Conservation (phyloP, 2,888 invertebrate species). For the Petrophora chlorosata region DNA sequence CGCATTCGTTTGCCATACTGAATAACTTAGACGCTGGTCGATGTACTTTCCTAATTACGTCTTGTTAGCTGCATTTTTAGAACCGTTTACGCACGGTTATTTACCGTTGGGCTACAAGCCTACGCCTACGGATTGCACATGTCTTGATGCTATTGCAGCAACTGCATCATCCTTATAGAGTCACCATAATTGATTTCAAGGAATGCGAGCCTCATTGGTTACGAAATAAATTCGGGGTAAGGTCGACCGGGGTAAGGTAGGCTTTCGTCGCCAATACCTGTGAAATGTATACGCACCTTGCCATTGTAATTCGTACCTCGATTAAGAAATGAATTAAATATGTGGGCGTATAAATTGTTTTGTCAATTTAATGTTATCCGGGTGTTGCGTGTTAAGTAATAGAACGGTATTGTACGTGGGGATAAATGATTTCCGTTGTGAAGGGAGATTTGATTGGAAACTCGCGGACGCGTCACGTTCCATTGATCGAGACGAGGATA, state of each 20-base stretch:
- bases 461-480: slow-evolving; percentile 69
- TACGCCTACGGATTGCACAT: slow-evolving; percentile 15
- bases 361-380: slow-evolving; percentile 26
- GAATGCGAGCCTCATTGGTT: slow-evolving; percentile 36
- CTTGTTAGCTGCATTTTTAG: slow-evolving; percentile 40
- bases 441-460: slow-evolving; percentile 59
- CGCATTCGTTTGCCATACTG: slow-evolving; percentile 57
- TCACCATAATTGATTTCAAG: slow-evolving; percentile 36
- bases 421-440: slow-evolving; percentile 56
- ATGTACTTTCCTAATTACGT: slow-evolving; percentile 42
- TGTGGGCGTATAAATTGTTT: slow-evolving; percentile 16
- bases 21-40: slow-evolving; percentile 51
- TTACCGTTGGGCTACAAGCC: slow-evolving; percentile 28
- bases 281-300: slow-evolving; percentile 2
- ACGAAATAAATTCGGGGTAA: slow-evolving; percentile 43
- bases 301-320: slow-evolving; percentile 7
- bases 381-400: slow-evolving; percentile 36
- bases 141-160: slow-evolving; percentile 10
- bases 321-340: not conserved
- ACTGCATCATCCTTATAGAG: slow-evolving; percentile 28
- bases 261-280: slow-evolving; percentile 19
- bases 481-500: slow-evolving; percentile 68
- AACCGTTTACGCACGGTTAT: slow-evolving; percentile 35
- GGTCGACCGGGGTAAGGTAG: slow-evolving; percentile 35
- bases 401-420: slow-evolving; percentile 43